Evolutionary conservation across 2,797 vertebrate genomes (phyloP).

Genomic region (Rhodeus uyekii): DNA sequence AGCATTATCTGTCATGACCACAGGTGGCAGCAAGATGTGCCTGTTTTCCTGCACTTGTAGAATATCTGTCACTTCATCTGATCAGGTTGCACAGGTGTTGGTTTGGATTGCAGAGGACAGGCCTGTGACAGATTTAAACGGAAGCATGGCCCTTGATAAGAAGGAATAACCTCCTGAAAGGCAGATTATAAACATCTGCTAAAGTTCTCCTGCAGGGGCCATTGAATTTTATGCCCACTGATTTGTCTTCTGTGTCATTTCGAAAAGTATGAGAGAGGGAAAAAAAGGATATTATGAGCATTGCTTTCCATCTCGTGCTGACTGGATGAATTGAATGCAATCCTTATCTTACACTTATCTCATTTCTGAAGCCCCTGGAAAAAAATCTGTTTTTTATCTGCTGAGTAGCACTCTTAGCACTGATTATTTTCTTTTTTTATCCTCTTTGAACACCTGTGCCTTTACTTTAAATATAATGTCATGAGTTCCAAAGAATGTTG

Average conservation of each 20-base stretch:
- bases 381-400: conserved; percentile 12
- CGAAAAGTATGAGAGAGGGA: conserved; percentile 48
- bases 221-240: conserved; percentile 71
- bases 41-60: conserved; percentile 19
- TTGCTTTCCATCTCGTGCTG: conserved; percentile 58
- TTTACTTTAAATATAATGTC: conserved; percentile 13
- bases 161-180: conserved; percentile 62
- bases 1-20: conserved; percentile 16
- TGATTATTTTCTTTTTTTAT: conserved; percentile 18
- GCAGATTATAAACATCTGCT: conserved; percentile 62
- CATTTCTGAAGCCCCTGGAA: conserved; percentile 26
- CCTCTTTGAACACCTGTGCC: conserved; percentile 17
- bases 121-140: conserved; percentile 59
- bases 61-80: conserved; percentile 22
- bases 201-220: conserved; percentile 61
- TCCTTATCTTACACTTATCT: conserved; percentile 43
- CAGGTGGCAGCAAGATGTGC: conserved; percentile 36
- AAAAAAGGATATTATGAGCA: conserved; percentile 43
- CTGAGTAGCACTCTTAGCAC: conserved; percentile 17
- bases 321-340: conserved; percentile 42
- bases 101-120: conserved; percentile 64
- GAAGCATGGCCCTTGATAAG: conserved; percentile 64
- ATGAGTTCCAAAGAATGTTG: conserved; percentile 11
- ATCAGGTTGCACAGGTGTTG: conserved; percentile 59
- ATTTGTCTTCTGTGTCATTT: conserved; percentile 57